Evolutionary conservation across 2,797 vertebrate genomes (phyloP).

Genomic region (Alauda arvensis): DNA sequence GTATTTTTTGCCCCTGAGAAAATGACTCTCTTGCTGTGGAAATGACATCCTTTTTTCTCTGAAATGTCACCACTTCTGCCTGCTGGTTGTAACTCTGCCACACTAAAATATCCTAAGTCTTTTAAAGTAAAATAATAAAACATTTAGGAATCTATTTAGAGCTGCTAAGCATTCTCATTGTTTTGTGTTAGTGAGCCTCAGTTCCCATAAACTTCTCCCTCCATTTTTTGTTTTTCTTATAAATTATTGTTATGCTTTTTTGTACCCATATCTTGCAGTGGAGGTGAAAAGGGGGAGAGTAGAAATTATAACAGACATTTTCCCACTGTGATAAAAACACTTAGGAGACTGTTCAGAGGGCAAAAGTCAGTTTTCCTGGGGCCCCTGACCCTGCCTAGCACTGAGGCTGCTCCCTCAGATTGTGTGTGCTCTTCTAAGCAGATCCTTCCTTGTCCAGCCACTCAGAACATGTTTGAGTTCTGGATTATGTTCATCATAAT

Average conservation of each 20-base stretch:
- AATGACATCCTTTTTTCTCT: not conserved
- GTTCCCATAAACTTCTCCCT: not conserved
- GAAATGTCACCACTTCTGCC: slow-evolving; percentile 7
- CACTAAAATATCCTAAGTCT: not conserved
- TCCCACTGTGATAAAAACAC: not conserved
- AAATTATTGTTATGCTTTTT: not conserved
- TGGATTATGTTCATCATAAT: not conserved
- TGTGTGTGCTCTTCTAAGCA: not conserved
- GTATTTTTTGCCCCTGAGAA: slow-evolving; percentile 10
- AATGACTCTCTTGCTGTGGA: slow-evolving; percentile 3
- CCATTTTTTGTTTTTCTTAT: not conserved
- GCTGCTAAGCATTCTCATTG: not conserved
- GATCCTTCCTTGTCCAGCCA: not conserved
- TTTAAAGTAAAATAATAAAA: slow-evolving; percentile 18
- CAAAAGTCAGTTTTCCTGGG: not conserved
- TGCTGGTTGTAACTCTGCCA: not conserved
- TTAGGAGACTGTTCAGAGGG: not conserved
- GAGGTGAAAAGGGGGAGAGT: not conserved
- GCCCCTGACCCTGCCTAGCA: not conserved
- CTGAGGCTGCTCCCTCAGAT: not conserved
- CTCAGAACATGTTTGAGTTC: not conserved
- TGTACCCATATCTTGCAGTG: not conserved
- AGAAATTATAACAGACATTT: not conserved
- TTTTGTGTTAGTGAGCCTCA: not conserved
- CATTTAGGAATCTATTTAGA: not conserved